Base-by-base conservation (phyloP, 2,113 vertebrate genomes). In the Aleadryas rufinucha region DNA sequence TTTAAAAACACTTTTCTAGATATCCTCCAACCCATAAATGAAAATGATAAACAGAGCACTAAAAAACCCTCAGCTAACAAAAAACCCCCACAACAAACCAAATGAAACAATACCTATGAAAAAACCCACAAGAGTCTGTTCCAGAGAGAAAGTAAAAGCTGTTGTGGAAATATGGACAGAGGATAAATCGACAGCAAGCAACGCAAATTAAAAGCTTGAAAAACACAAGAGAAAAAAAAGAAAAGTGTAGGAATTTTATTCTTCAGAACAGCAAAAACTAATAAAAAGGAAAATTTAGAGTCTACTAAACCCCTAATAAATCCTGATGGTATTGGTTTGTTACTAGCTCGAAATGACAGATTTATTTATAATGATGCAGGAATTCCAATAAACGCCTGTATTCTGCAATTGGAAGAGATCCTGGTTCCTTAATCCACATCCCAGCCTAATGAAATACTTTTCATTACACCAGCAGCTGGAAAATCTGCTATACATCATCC, bases 361-460 rank as follows among this genome's bases (percentile, higher is more conserved):
- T 83, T 87, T 95, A 91, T 94, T 96, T 79, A 87, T 85, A 96
- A 94, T 74, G 91, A 95, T 47, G 65, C 74, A 85, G 87, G 78
- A 85, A 96, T 95, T 88, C 79, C 84, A 93, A 80, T 90, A 80
- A 93, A 83, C 0, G 19, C 76, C 71, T 69, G 54, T 57, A 57
- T 94, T 95, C 84, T 86, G 68, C 83, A 94, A 87, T 52, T 96
- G 91, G 90, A 93, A 88, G 47, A 94, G 71, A 42, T 59, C 71
- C 68, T 90, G 45, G 71, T n/a, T 87, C 64, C 81, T 91, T 93
- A 90, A 90, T 95, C 89, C 63, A 39, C 83, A 89, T 86, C 64
- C 54, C 72, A 59, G 65, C 52, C 94, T 95, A 90, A 97, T 95
- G 91, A 95, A 94, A 92, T 35, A 87, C 47, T 96, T 94, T 42